Evolutionary conservation across 1,140 invertebrate species (phyloP).

Genomic region (Condylostylus longicornis): DNA sequence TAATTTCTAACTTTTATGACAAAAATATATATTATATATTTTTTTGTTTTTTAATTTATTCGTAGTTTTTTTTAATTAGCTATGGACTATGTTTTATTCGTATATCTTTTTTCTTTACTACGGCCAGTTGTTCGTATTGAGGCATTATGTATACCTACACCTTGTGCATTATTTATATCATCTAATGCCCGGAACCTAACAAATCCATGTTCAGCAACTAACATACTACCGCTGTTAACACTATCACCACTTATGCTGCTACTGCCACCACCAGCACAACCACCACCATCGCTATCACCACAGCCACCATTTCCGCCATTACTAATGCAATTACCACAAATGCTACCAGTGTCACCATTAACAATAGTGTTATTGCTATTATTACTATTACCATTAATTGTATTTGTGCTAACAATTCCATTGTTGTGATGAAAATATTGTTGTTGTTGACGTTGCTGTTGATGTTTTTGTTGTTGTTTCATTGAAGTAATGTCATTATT

Average conservation of each 20-base stretch:
- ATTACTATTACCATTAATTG: background rate
- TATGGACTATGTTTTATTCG: conserved; percentile 3
- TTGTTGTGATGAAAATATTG: background rate
- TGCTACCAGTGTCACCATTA: background rate
- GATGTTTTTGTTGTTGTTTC: no score
- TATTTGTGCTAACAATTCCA: background rate
- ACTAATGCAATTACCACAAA: conserved; percentile 1
- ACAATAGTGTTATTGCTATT: background rate
- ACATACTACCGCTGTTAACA: conserved; percentile 41
- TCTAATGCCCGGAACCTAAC: conserved; percentile 59
- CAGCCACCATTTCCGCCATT: conserved; percentile 1
- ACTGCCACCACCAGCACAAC: background rate
- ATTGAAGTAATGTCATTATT: no score
- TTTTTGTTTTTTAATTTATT: background rate
- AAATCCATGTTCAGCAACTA: conserved; percentile 73
- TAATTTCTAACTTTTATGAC: no score
- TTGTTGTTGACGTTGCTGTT: no score
- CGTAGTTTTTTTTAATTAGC: background rate
- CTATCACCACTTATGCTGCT: conserved; percentile 5
- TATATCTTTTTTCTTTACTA: conserved; percentile 1
- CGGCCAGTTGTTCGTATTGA: conserved; percentile 7
- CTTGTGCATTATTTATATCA: conserved; percentile 23
- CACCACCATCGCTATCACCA: conserved; percentile 3
- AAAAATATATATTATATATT: no score
- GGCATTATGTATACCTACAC: conserved; percentile 7